These are phyloP conservation scores for Melolontha melolontha DNA, from an alignment of 2,888 invertebrate genomes.

Conservation along the genomic window DNA sequence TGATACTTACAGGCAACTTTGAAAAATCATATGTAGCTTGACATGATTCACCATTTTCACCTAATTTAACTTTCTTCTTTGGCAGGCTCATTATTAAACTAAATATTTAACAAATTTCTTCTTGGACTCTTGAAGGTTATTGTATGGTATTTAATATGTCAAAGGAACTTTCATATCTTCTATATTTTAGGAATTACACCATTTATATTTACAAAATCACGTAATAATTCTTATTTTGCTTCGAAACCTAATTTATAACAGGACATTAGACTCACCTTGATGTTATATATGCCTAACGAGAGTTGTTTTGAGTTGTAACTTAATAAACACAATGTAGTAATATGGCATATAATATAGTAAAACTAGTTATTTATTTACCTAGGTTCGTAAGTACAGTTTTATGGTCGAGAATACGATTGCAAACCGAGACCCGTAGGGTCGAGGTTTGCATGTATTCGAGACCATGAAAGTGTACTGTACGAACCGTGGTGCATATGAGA, in stretches of 20 bases:
- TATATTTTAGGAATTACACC: conserved; percentile 10
- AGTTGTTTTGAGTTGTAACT: background rate
- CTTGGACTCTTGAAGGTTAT: conserved; percentile 3
- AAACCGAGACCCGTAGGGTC: no score
- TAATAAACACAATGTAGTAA: background rate
- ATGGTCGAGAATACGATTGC: no score
- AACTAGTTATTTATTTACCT: no score
- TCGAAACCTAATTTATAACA: conserved; percentile 1
- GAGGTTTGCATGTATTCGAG: no score
- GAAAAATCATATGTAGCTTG: conserved; percentile 39
- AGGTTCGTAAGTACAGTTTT: no score
- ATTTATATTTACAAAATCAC: conserved; percentile 21
- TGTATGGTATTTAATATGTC: conserved; percentile 24
- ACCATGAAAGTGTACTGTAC: no score
- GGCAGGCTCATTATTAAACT: conserved; percentile 36
- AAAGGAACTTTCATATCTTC: conserved; percentile 14
- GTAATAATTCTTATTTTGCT: conserved; percentile 19
- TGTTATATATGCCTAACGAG: background rate
- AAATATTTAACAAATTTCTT: background rate
- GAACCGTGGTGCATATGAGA: no score
- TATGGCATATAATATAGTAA: conserved; percentile 16
- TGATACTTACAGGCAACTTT: conserved; percentile 45
- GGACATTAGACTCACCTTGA: background rate
- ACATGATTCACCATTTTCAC: conserved; percentile 28
- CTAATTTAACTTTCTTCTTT: conserved; percentile 44